phyloP scores from a whole-genome alignment of 2,888 invertebrate genomes.

The Trichogramma evanescens region DNA sequence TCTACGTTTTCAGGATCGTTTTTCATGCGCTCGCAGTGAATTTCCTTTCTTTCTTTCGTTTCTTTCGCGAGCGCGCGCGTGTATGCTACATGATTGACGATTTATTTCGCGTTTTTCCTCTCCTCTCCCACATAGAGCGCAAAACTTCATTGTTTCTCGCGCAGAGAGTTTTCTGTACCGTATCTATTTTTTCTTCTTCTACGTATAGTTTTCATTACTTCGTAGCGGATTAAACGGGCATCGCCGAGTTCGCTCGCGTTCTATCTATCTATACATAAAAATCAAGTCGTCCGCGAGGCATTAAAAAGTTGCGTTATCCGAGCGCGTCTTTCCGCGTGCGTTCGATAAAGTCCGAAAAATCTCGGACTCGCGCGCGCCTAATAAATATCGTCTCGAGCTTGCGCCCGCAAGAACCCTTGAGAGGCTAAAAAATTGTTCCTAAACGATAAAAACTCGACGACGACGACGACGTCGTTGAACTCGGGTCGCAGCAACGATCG shows the following conservation, averaged over 20 bases:
- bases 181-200: no score
- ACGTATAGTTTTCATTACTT: no score
- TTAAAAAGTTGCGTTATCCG: constrained; percentile 13
- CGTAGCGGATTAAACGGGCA: no score
- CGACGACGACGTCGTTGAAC: no score
- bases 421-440: no score
- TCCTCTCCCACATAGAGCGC: not conserved
- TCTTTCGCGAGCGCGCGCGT: not conserved
- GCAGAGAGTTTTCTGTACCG: not conserved
- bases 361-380: no score
- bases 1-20: not conserved
- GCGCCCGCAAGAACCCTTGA: no score
- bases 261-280: not conserved
- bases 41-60: not conserved
- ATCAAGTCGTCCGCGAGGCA: not conserved
- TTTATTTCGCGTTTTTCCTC: not conserved
- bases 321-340: constrained; percentile 3
- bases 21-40: not conserved
- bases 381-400: no score
- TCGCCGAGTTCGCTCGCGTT: no score
- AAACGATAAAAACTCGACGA: no score
- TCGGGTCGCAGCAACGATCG: no score
- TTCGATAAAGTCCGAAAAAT: constrained; percentile 6
- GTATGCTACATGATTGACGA: not conserved
- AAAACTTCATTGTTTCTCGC: not conserved